Base-by-base conservation (phyloP, 2,113 vertebrate genomes). In the Collichthys lucidus region DNA sequence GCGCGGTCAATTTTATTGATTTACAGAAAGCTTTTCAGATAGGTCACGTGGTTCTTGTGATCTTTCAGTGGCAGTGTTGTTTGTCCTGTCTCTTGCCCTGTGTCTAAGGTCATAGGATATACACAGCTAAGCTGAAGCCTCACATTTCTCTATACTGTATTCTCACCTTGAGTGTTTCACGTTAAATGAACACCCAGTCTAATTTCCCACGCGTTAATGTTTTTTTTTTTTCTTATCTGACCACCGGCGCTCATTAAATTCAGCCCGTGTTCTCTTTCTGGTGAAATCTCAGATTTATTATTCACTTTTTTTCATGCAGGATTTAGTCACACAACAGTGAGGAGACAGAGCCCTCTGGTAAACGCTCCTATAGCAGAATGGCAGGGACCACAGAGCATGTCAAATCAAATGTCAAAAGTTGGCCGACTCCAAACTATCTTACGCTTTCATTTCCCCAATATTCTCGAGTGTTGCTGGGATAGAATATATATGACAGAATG, bases 1-100 rank as follows among this genome's bases (percentile, higher is more conserved):
- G 74, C 46, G 42, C 68, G 85, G 81, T 93, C 90, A 90, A 69
- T 84, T 66, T 70, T 76, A 93, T 91, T 77, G 90, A 93, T 93
- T 78, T 49, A 74, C 60, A 83, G 83, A 86, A 86, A 75, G 74
- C 79, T 89, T 88, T 86, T 88, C 22, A 70, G 71, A 86, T 55
- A 55, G 52, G 61, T 78, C 91, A 86, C 24, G 31, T 85, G 76
- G 77, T 24, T 79, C 55, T 15, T 62, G 63, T 75, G 79, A 83
- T 81, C 64, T 62, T 20, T 89, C 65, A 35, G 65, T 29, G 59
- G 74, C 63, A 19, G 35, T 22, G 11, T 10, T 35, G 20, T 68
- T 61, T 17, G 1, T 71, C 17, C 60, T n/a, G 46, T 19, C n/a
- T 82, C 66, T 53, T 14, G 40, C 73, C 52, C 10, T 26, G 24